phyloP scores from a whole-genome alignment of 2,797 vertebrate genomes.

The Botia almorhae region DNA sequence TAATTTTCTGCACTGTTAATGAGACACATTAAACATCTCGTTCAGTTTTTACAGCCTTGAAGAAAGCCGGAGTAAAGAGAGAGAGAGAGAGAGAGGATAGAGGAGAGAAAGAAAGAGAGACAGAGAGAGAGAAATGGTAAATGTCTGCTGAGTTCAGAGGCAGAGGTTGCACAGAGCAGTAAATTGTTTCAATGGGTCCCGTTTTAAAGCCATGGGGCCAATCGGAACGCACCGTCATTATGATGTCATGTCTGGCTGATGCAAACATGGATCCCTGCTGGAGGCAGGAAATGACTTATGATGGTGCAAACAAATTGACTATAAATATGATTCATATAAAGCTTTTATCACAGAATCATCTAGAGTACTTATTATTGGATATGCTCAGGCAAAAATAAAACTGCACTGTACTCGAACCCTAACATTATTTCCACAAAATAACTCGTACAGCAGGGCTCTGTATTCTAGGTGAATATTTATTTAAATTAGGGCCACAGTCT shows the following conservation, averaged over 20 bases:
- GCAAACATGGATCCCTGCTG: conserved; percentile 13
- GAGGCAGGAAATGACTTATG: neutral
- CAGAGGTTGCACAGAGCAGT: conserved; percentile 22
- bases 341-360: neutral
- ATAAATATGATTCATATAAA: neutral
- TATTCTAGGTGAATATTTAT: too few species aligned
- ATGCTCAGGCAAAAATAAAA: neutral
- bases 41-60: conserved; percentile 27
- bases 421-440: neutral
- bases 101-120: too few species aligned
- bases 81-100: neutral
- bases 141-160: conserved; percentile 39
- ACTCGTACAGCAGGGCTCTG: neutral
- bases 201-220: conserved; percentile 18
- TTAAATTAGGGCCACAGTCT: too few species aligned
- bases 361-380: neutral
- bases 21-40: conserved; percentile 43
- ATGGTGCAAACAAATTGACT: neutral
- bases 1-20: conserved; percentile 47
- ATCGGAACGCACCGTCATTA: conserved; percentile 17
- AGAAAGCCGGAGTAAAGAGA: neutral
- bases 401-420: neutral
- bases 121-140: conserved; percentile 24
- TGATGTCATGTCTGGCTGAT: conserved; percentile 57
- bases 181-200: conserved; percentile 38